Evolutionary conservation across 2,888 invertebrate species (phyloP), one percentile per base, ranked within the genome.

Genomic region (Kuschelorhynchus macadamiae): DNA sequence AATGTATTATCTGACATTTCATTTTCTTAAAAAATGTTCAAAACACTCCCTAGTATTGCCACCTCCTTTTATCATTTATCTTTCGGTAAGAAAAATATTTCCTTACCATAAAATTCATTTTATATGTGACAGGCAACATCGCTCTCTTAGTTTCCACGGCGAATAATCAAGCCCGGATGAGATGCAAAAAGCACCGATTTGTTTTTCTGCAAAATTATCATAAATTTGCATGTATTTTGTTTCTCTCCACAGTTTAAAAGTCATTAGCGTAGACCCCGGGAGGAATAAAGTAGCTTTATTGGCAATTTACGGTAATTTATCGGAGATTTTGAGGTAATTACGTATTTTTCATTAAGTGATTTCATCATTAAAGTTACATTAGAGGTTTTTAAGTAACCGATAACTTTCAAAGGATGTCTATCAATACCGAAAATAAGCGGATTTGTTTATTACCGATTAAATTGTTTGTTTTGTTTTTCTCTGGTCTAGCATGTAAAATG

Each of bases 51-150:
- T 42, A 41, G 44, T 41, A 61, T 61, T 61, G 52, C 61, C 50
- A 33, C 61, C 55, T 47, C 44, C 56, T 46, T 46, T 55, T 39
- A 55, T 55, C 55, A 63, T 63, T 63, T 63, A 55, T 63, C 63
- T 63, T 49, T 4, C 2, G 41, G 32, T 41, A 30, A 36, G 20
- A 46, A 49, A 63, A 47, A 63, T 63, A 56, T 63, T 55, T 56
- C 39, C 55, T 55, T 47, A 30, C 46, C 39, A 63, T 55, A 63
- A 55, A 56, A 63, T 63, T 63, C 55, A 63, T 63, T 63, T 55
- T 63, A 63, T 46, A 56, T 63, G 63, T 63, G 63, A 63, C 63
- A 63, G 53, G 39, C 17, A 63, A 63, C 55, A 63, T 63, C 63
- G 55, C 50, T 65, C 57, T 65, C 41, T 41, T 56, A 52, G 57